These are phyloP conservation scores for Saccopteryx bilineata DNA, from an alignment of 2,113 vertebrate species.

Conservation along the genomic window DNA sequence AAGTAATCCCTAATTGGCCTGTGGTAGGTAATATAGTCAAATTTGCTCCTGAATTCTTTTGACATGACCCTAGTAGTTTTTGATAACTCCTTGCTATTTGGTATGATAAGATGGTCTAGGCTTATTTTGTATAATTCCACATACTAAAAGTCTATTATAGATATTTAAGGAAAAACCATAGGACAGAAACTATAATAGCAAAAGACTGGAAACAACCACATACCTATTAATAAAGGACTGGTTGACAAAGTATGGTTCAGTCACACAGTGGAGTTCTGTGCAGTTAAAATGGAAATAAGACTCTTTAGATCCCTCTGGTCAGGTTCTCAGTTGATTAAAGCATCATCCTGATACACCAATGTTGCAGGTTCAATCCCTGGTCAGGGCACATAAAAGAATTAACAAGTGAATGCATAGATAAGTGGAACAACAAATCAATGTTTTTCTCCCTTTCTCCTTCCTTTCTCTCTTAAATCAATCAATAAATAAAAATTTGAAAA, in stretches of 20 bases:
- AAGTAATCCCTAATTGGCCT: neutral
- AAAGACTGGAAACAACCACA: slow-evolving; percentile 39
- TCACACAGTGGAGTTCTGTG: neutral
- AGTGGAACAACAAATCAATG: too few relatives aligned
- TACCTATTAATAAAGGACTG: slow-evolving; percentile 20
- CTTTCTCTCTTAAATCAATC: too few relatives aligned
- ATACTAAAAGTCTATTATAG: slow-evolving; percentile 14
- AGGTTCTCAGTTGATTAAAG: too few relatives aligned
- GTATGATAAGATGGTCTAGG: neutral
- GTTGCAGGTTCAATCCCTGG: too few relatives aligned
- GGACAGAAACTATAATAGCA: neutral
- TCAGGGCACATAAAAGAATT: too few relatives aligned
- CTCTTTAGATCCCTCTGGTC: neutral
- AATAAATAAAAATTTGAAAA: too few relatives aligned
- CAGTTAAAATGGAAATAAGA: neutral
- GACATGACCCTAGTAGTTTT: neutral
- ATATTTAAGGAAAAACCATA: slow-evolving; percentile 57
- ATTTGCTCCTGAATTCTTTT: neutral
- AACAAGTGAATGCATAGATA: too few relatives aligned
- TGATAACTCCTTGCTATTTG: neutral
- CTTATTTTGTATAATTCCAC: neutral
- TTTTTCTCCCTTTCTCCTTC: too few relatives aligned
- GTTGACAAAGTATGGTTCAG: neutral
- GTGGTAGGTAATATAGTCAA: neutral
- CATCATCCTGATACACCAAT: too few relatives aligned